phyloP scores from a whole-genome alignment of 2,113 vertebrate genomes.

The Columbina picui region DNA sequence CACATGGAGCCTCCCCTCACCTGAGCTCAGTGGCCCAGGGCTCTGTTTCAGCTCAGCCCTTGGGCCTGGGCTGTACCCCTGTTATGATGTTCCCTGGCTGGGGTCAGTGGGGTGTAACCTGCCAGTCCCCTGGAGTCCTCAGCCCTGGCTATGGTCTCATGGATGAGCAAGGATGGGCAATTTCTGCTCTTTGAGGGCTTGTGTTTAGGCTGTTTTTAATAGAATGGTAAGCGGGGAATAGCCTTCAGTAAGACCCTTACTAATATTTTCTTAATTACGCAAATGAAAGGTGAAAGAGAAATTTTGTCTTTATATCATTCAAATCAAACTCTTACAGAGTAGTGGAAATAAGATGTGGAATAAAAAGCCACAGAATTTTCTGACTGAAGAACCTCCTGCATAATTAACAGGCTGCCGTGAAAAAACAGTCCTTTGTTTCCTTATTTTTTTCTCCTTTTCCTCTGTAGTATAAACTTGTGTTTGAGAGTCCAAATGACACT shows the following conservation, averaged over 20 bases:
- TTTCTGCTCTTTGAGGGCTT: not conserved
- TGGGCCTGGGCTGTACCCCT: not conserved
- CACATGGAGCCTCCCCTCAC: accelerated
- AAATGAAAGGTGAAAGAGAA: not conserved
- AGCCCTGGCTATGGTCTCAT: not conserved
- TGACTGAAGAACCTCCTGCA: not conserved
- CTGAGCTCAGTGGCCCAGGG: not conserved
- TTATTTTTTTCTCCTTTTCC: not conserved
- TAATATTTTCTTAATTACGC: not conserved
- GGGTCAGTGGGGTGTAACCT: not conserved
- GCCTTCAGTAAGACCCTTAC: not conserved
- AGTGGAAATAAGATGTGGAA: not conserved
- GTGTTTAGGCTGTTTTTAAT: not conserved
- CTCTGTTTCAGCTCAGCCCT: not conserved
- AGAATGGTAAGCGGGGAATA: not conserved
- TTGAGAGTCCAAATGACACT: not conserved
- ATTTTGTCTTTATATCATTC: not conserved
- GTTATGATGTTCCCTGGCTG: not conserved
- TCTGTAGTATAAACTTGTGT: not conserved
- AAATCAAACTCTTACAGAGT: not conserved
- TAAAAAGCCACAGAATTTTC: not conserved
- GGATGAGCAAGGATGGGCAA: accelerated
- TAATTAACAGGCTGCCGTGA: not conserved
- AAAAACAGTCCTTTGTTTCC: not conserved
- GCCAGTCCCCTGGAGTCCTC: not conserved